Evolutionary conservation across 2,888 invertebrate species (phyloP), one percentile per base, ranked within the genome.

Genomic region (Hecatera dysodea): DNA sequence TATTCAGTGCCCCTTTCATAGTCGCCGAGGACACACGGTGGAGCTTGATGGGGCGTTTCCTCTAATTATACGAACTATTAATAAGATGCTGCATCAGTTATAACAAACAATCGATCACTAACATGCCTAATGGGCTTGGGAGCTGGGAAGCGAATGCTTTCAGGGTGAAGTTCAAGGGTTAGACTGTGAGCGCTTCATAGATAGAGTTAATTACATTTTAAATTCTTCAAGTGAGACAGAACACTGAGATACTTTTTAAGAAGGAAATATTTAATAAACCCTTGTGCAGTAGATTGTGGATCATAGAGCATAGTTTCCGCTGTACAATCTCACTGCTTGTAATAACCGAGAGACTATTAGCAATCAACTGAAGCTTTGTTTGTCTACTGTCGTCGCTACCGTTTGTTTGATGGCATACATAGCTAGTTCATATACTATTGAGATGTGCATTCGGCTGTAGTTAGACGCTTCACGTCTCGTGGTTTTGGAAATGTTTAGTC

Each of bases 41-140:
- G 84, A 81, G 89, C 89, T 92, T 92, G 93, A 95, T 94, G 92
- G 93, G 92, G 92, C 93, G 92, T 92, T 95, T 95, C 95, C 95
- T 95, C 92, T 94, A 95, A 95, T 96, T 95, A 95, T 92, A 93
- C 90, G 91, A 90, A 89, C 94, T 94, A 95, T 95, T 95, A 95
- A 95, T 95, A 95, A 93, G 91, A 91, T 85, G 86, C 86, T 85
- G 82, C 83, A 83, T 75, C 86, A 88, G 86, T 82, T 85, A 85
- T 80, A 87, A 88, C 88, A 88, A 89, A 93, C 92, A 94, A 94
- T 93, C 91, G 91, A 92, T 92, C 90, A 88, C 88, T 88, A 87
- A 90, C 80, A 86, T 83, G 87, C 79, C 88, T 92, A 92, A 90
- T 92, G 87, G 85, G 86, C 86, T 84, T 89, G 89, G 87, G 89